Conservation (phyloP, 2,888 invertebrate genomes). For the Agrotis clavis region DNA sequence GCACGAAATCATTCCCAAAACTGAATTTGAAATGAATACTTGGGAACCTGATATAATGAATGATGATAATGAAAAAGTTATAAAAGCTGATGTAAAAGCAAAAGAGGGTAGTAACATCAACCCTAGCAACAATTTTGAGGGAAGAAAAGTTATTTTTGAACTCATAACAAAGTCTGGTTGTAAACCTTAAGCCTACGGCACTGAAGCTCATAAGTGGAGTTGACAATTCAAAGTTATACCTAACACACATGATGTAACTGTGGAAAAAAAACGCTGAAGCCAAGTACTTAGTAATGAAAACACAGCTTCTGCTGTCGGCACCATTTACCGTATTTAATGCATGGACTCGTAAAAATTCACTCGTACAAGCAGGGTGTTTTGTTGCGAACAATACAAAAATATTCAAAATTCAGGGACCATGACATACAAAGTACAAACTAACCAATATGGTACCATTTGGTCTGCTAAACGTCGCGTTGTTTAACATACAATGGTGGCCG, state of each 20-base stretch:
- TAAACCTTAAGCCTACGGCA: conserved; percentile 31
- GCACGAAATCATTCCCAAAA: conserved; percentile 3
- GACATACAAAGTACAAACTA: conserved; percentile 53
- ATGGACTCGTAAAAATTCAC: conserved; percentile 41
- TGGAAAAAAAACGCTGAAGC: conserved; percentile 17
- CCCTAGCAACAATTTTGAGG: conserved; percentile 18
- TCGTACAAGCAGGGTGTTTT: conserved; percentile 39
- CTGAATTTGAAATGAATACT: conserved; percentile 1
- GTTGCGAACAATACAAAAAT: conserved; percentile 51
- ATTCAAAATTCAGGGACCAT: conserved; percentile 58
- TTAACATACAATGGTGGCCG: conserved; percentile 61
- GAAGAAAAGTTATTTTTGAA: conserved; percentile 29
- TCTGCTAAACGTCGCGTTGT: conserved; percentile 49
- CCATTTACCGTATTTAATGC: conserved; percentile 26
- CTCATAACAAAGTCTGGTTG: conserved; percentile 32
- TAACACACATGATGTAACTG: conserved; percentile 14
- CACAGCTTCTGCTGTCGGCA: conserved; percentile 16
- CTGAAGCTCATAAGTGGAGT: conserved; percentile 26
- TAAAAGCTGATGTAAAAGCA: conserved; percentile 21
- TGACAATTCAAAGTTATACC: conserved; percentile 28
- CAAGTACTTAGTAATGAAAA: conserved; percentile 37
- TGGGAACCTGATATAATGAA: conserved; percentile 12
- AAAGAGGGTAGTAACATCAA: conserved; percentile 14
- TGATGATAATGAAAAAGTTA: conserved; percentile 22
- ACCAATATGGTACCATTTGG: conserved; percentile 55